Evolutionary conservation across 2,888 invertebrate species (phyloP), one percentile per base, ranked within the genome.

Genomic region (Erynnis tages): DNA sequence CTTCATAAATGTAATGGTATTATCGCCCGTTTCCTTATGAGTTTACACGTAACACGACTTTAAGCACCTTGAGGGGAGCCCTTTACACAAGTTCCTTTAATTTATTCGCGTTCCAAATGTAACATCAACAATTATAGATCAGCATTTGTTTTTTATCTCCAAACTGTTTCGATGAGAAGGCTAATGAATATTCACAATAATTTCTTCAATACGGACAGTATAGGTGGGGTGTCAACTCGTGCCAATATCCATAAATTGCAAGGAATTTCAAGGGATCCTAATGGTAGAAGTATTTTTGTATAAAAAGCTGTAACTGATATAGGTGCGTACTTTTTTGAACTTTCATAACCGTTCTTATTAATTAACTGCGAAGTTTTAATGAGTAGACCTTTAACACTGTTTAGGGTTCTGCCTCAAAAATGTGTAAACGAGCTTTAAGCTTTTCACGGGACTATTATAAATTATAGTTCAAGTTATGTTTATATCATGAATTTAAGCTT

Each of bases 91-190:
- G 16, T 52, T 44, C 37, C 30, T 30, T 38, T 19, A 37, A 44
- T 50, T 50, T 35, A 43, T 50, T 43, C 35, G 8, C 13, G 21
- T 17, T 37, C 52, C 34, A 52, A 52, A 50, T 13, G 5, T 3
- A 37, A 37, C 29, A 27, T 52, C 11, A 44, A 44, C 44, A 37
- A 44, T 52, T 52, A 52, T 52, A 30, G 44, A 44, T 11, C 29
- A 30, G 29, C 29, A 44, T 44, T 52, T 27, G n/a, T 29, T 44
- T 44, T 44, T 52, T 52, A 29, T 43, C 8, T 44, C 44, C 10
- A 19, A 13, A 19, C 27, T 44, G 23, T 44, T 43, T 29, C 50
- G 11, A 37, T 8, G 21, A 27, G 17, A 11, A 32, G 1, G 10
- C 8, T 49, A 40, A 49, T 52, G 37, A 37, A 52, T 52, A 52